Evolutionary conservation across 2,888 invertebrate species (phyloP), one percentile per base, ranked within the genome.

Genomic region (Campopleginae sp.): DNA sequence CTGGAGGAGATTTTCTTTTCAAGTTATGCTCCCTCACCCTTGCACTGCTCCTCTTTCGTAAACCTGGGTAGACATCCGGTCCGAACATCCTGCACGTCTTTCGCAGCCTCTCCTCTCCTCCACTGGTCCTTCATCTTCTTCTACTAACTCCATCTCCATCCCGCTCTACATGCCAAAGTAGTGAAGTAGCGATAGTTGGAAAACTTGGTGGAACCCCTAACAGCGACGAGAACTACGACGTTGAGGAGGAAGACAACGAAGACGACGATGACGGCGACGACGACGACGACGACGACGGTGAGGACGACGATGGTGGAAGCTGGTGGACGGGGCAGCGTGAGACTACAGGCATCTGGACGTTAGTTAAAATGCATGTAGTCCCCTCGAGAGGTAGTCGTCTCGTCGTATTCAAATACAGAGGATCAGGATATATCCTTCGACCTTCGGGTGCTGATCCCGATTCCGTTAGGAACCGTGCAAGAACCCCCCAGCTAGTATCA

Each of bases 311-410:
- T 71, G 71, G 48, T 61, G 71, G 61, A 72, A 65, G 79, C 71
- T 48, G 75, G 78, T 80, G 82, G 87, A 88, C 88, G 88, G 92
- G 92, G 89, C 91, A 91, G 93, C 93, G 93, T 92, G 93, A 91
- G 93, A 92, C 89, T 88, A 87, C 84, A 87, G 91, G 91, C 93
- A 93, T 92, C 93, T 93, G 93, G 88, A 89, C 92, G 91, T 91
- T 93, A 94, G 93, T 94, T 94, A 94, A 94, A 94, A 94, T 93
- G 93, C 93, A 93, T 93, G 93, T 93, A 93, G 93, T 93, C 93
- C 91, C 90, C 90, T 87, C 75, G 85, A 86, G 86, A 85, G 86
- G 82, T 88, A 90, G 90, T 91, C 91, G 90, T 91, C 91, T 77
- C 86, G 51, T 91, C 93, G 93, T 93, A 93, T 93, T 93, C 93